phyloP scores from a whole-genome alignment of 1,140 invertebrate species.

The Drosophila setifemur region DNA sequence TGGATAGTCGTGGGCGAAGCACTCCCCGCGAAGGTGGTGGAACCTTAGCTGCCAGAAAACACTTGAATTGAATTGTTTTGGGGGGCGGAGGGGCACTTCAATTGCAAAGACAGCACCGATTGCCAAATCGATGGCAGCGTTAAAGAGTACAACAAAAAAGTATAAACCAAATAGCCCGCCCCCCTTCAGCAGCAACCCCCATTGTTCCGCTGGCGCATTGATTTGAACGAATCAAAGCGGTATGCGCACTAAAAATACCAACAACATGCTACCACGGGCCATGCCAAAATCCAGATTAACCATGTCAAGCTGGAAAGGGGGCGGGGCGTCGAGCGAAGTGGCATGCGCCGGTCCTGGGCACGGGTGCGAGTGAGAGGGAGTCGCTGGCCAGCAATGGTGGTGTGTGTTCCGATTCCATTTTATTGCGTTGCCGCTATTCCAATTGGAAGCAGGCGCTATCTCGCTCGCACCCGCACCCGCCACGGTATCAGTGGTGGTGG shows the following conservation, averaged over 20 bases:
- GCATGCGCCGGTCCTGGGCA: background rate
- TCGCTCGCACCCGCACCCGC: conserved; percentile 40
- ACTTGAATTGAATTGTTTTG: conserved; percentile 75
- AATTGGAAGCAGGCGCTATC: conserved; percentile 53
- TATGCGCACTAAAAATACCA: conserved; percentile 80
- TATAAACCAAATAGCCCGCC: conserved; percentile 30
- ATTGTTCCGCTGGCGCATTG: conserved; percentile 62
- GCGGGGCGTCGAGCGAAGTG: conserved; percentile 45
- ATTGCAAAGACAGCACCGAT: conserved; percentile 59
- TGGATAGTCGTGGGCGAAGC: too few species aligned
- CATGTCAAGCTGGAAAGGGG: conserved; percentile 63
- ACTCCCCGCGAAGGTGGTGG: background rate
- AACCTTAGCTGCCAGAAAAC: conserved; percentile 35
- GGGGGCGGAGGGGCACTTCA: conserved; percentile 53
- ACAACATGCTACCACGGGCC: conserved; percentile 58
- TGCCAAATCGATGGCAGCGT: conserved; percentile 41
- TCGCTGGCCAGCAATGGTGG: conserved; percentile 52
- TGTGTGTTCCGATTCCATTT: conserved; percentile 57
- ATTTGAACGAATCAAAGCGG: conserved; percentile 80
- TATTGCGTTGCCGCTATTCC: conserved; percentile 41
- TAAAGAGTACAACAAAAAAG: background rate
- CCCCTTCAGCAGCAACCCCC: conserved; percentile 9
- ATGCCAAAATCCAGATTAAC: conserved; percentile 65
- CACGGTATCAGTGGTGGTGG: conserved; percentile 4
- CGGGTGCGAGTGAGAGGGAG: conserved; percentile 9